A percentile compares a stretch with the other conserved stretches of the same genome.
These are phyloP conservation scores for Rhopalosiphum padi DNA, from an alignment of 1,140 invertebrate genomes.

Conservation along the genomic window DNA sequence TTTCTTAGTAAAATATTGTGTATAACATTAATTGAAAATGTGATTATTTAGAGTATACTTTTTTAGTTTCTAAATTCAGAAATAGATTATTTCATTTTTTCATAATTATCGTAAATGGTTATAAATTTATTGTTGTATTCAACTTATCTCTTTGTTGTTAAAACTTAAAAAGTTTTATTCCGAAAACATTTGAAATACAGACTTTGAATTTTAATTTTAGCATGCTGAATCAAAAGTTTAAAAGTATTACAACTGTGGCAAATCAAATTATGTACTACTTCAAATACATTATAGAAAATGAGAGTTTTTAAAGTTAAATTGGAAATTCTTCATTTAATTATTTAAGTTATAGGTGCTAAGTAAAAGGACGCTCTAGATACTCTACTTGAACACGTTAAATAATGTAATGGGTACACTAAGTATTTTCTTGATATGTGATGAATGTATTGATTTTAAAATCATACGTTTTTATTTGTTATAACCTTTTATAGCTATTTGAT, in stretches of 20 bases:
- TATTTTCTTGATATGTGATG: background rate
- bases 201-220: background rate
- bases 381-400: too few species aligned
- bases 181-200: background rate
- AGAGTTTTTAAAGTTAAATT: background rate
- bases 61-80: too few species aligned
- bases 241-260: background rate
- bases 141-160: background rate
- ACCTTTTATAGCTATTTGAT: background rate
- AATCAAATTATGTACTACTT: conserved; percentile 27
- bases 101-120: background rate
- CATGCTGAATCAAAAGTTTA: background rate
- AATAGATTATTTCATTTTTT: too few species aligned
- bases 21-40: too few species aligned
- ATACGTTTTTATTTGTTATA: background rate
- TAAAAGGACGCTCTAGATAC: background rate
- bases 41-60: too few species aligned
- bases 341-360: background rate
- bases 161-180: background rate
- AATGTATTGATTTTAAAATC: background rate
- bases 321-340: background rate
- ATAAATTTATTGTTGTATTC: background rate
- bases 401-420: too few species aligned
- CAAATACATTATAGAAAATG: background rate
- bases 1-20: too few species aligned